Base-by-base conservation (phyloP, 1,140 invertebrate genomes). In the Stegodyphus dumicola region DNA sequence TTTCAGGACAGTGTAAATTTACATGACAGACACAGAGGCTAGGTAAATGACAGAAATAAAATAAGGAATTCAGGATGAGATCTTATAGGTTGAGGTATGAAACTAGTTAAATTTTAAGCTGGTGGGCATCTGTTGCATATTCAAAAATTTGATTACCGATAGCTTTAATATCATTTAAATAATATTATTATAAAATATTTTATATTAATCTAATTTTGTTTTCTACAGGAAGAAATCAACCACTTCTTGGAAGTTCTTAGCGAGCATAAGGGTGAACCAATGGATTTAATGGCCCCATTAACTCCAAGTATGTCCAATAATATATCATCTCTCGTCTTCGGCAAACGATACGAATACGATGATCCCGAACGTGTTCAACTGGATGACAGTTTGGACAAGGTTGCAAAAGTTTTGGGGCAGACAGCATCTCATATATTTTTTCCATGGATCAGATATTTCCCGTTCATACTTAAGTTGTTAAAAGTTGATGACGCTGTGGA, bases 301-400 rank as follows among this genome's bases (percentile, higher is more conserved):
- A 74, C 86, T 51, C 78, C 86, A 7, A 87, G 85, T 51, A 85
- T 85, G 60, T 87, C 87, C 6, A 88, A 88, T 69, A 88, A 86
- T 69, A 88, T 88, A 6, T 78, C 66, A 5, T 60, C 78, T 2
- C 33, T 88, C 2, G 70, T 86, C 0, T 88, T 86, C 69, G 87
- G 87, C 5, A 53, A 87, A 18, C 18, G 87, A 66, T 88, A 87
- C n/a, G 87, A 88, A 7, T 88, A 87, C 56, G 17, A 86, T 15
- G 78, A 88, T 77, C 78, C 80, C 3, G 77, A 85, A 6, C 56
- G 86, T 53, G 15, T 69, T 15, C 33, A 74, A 6, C 17, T 88
- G n/a, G 85, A 88, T 18, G 54, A 86, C 7, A 48, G 7, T 52
- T 15, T 87, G 11, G 18, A 85, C 1, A 18, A 74, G 13, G 53